These are phyloP conservation scores for Harpegnathos saltator DNA, from an alignment of 1,140 invertebrate genomes.

Conservation along the genomic window DNA sequence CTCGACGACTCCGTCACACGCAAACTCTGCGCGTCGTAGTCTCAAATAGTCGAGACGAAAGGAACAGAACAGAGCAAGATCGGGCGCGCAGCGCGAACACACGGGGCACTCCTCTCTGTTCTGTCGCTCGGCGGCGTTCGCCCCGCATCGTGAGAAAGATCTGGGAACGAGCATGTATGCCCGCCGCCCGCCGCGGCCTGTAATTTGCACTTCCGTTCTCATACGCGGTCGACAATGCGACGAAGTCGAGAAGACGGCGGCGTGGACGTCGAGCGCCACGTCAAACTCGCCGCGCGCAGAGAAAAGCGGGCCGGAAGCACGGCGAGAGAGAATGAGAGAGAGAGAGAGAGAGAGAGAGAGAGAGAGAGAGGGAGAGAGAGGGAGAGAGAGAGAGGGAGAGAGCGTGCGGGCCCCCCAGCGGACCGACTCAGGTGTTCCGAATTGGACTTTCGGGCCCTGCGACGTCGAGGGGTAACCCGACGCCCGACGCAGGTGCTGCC, in stretches of 20 bases:
- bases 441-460: constrained; percentile 61
- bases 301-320: constrained; percentile 45
- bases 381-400: too few species aligned
- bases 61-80: too few species aligned
- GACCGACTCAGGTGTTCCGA: constrained; percentile 72
- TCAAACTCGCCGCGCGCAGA: not conserved
- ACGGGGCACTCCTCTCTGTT: constrained; percentile 53
- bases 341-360: too few species aligned
- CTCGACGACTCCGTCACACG: too few species aligned
- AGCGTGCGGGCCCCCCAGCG: constrained; percentile 76
- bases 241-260: not conserved
- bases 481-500: constrained; percentile 78
- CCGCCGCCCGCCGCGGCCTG: constrained; percentile 51
- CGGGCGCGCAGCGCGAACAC: too few species aligned
- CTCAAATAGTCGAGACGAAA: too few species aligned
- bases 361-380: too few species aligned
- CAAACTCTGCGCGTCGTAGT: too few species aligned
- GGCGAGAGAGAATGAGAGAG: too few species aligned
- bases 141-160: constrained; percentile 82
- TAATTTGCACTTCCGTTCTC: constrained; percentile 84
- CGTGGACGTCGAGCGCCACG: constrained; percentile 61
- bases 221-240: constrained; percentile 67
- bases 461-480: constrained; percentile 76
- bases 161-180: constrained; percentile 23
- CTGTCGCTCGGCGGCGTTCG: constrained; percentile 1